phyloP scores from a whole-genome alignment of 2,888 invertebrate genomes.

The Melanostoma mellinum region DNA sequence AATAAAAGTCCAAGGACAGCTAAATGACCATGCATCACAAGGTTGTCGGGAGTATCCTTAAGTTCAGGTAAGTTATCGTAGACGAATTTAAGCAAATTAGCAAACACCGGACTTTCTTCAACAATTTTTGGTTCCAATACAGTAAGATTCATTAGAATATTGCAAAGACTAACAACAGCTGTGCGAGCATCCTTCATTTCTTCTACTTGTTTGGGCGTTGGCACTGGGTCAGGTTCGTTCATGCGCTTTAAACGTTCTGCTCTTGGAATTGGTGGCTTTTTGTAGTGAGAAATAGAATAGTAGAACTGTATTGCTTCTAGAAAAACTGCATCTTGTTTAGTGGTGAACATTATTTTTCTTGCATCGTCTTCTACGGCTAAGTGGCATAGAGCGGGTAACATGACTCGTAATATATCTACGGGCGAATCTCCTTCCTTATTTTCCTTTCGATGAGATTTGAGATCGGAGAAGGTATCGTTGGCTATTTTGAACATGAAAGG shows the following conservation, averaged over 20 bases:
- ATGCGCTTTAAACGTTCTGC: constrained; percentile 89
- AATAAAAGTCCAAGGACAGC: constrained; percentile 91
- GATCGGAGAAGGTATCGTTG: constrained; percentile 91
- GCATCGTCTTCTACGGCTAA: constrained; percentile 95
- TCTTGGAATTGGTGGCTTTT: constrained; percentile 90
- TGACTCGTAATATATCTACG: constrained; percentile 89
- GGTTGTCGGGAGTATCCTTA: constrained; percentile 91
- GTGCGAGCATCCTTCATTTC: constrained; percentile 92
- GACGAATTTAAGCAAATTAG: constrained; percentile 91
- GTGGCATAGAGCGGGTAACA: constrained; percentile 95
- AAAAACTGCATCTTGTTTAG: constrained; percentile 91
- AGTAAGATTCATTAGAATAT: constrained; percentile 95
- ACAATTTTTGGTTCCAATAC: constrained; percentile 93
- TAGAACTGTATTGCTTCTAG: constrained; percentile 91
- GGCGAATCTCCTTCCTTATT: constrained; percentile 84
- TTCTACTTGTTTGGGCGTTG: constrained; percentile 88
- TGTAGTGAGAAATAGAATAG: constrained; percentile 93
- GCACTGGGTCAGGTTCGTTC: constrained; percentile 89
- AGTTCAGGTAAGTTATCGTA: constrained; percentile 92
- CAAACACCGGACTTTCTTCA: constrained; percentile 89
- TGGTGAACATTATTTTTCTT: constrained; percentile 89
- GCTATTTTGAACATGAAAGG: constrained; percentile 91
- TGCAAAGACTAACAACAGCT: constrained; percentile 94
- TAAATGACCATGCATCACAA: constrained; percentile 92
- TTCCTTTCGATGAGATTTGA: constrained; percentile 87